Conservation (phyloP, 2,888 invertebrate genomes). For the Diploptera punctata region DNA sequence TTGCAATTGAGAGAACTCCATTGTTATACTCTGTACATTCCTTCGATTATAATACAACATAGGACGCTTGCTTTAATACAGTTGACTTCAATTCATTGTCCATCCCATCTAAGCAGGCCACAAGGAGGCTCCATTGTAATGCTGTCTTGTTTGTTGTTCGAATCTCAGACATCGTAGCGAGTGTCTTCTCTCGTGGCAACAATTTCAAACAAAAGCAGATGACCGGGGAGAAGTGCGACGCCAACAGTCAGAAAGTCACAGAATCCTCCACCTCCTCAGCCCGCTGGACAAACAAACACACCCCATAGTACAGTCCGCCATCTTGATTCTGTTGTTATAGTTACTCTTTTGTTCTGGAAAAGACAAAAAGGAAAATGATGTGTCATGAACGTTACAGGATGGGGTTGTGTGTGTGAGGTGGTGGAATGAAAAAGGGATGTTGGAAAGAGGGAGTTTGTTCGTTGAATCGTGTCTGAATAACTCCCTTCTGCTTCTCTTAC, state of each 20-base stretch:
- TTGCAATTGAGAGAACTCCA: background rate
- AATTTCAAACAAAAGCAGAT: slow-evolving; percentile 22
- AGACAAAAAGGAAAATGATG: slow-evolving; percentile 39
- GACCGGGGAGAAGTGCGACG: background rate
- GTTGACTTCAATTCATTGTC: slow-evolving; percentile 38
- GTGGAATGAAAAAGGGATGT: slow-evolving; percentile 7
- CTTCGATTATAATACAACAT: slow-evolving; percentile 5
- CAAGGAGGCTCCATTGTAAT: slow-evolving; percentile 21
- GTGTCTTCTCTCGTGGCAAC: slow-evolving; percentile 21
- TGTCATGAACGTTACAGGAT: slow-evolving; percentile 32
- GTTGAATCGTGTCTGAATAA: slow-evolving; percentile 24
- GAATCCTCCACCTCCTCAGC: slow-evolving; percentile 3
- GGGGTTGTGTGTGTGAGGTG: slow-evolving; percentile 12
- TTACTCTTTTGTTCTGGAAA: slow-evolving; percentile 38
- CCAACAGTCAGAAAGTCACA: slow-evolving; percentile 15
- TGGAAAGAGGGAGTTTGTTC: background rate
- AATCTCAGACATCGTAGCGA: slow-evolving; percentile 7
- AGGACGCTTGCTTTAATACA: slow-evolving; percentile 31
- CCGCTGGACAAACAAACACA: slow-evolving; percentile 34
- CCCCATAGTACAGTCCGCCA: slow-evolving; percentile 10
- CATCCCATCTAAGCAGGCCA: slow-evolving; percentile 1
- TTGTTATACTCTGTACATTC: background rate
- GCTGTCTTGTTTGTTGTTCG: slow-evolving; percentile 27
- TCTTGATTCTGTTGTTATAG: slow-evolving; percentile 31
- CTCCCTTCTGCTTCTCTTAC: background rate